Conservation (phyloP, 1,140 invertebrate species). For the Periplaneta americana region DNA sequence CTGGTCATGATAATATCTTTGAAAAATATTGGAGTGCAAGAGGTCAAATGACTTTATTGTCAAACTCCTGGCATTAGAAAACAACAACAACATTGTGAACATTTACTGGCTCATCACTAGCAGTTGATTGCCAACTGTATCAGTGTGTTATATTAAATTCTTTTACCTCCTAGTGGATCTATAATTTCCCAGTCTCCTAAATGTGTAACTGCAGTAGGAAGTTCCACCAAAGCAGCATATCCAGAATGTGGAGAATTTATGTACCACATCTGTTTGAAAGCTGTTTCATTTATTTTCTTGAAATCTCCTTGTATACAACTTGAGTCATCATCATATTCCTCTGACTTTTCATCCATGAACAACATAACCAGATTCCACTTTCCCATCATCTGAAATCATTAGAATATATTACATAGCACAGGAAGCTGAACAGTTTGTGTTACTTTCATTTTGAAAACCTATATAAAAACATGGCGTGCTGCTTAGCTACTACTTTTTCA, state of each 20-base stretch:
- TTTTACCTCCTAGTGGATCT: background rate
- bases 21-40: too few relatives aligned
- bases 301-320: background rate
- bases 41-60: too few relatives aligned
- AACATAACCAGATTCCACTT: background rate
- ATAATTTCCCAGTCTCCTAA: background rate
- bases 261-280: background rate
- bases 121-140: too few relatives aligned
- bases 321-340: background rate
- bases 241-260: background rate
- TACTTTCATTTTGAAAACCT: background rate
- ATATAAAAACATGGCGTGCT: background rate
- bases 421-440: too few relatives aligned
- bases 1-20: too few relatives aligned
- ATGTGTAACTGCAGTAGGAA: background rate
- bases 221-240: background rate
- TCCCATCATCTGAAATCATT: background rate
- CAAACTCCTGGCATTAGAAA: too few relatives aligned
- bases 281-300: background rate
- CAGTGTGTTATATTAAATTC: too few relatives aligned
- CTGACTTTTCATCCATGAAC: background rate
- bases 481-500: background rate
- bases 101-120: too few relatives aligned
- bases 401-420: background rate
- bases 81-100: too few relatives aligned